Evolutionary conservation across 2,113 vertebrate genomes (phyloP), one percentile per base, ranked within the genome.

Genomic region (Eurystomus gularis): DNA sequence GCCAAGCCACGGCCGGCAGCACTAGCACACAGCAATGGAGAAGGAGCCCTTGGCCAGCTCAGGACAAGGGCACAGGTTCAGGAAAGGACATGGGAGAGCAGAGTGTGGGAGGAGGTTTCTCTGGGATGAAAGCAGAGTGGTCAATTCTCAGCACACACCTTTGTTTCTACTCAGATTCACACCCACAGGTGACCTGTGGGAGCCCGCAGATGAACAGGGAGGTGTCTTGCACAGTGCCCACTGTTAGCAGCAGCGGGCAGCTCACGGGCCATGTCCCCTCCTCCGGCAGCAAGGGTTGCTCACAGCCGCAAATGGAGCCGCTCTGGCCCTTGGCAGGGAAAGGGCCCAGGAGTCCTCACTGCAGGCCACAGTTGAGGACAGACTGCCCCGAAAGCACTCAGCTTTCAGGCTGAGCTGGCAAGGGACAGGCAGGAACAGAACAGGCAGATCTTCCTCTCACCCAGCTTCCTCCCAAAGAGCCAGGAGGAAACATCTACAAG

Each of bases 341-440:
- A 62, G 9, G 6, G 18, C n/a, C 48, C 48, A 21, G 5, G 35
- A 61, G 39, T 24, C 49, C 54, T 51, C 69, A 31, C 9, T 0
- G 2, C 31, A 42, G 29, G 40, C 35, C 82, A 78, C 61, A 78
- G 69, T 9, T 60, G 62, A 68, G 48, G 42, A 69, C 28, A 91
- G 29, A 57, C 31, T 17, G 42, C 17, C 24, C 48, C 7, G 1
- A 71, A 75, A 54, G 23, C 0, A 0, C 29, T 18, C 0, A 0
- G 65, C 61, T 37, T 55, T 55, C 18, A 29, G 29, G 54, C 54
- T 55, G 29, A 61, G 57, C 24, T 1, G 0, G 42, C 46, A 68
- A 10, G 23, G 57, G 57, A 64, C 44, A 69, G 64, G 14, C 58
- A 89, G 44, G 49, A 87, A 37, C 1, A 1, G 48, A 80, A 60